phyloP scores from a whole-genome alignment of 2,888 invertebrate genomes.

The Slavum lentiscoides region DNA sequence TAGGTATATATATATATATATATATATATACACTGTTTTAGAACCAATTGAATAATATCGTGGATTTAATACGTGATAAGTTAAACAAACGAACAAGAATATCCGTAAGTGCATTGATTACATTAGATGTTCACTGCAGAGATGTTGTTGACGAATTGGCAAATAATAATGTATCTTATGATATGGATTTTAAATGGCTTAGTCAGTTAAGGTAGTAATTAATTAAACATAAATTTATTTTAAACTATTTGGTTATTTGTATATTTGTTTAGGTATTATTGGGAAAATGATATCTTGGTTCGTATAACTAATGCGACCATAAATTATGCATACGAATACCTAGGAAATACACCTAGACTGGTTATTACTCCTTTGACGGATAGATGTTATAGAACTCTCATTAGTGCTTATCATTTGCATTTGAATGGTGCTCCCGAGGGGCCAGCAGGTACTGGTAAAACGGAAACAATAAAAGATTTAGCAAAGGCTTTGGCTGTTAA shows the following conservation, averaged over 20 bases:
- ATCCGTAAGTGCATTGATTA: conserved; percentile 79
- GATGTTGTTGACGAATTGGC: conserved; percentile 75
- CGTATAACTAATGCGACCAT: conserved; percentile 80
- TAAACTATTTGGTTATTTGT: not conserved
- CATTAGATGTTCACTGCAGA: conserved; percentile 83
- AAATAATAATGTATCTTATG: conserved; percentile 67
- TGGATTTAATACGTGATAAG: conserved; percentile 74
- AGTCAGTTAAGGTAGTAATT: conserved; percentile 68
- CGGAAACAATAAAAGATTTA: conserved; percentile 89
- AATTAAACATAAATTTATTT: not conserved
- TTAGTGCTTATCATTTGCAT: conserved; percentile 81
- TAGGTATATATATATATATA: not conserved
- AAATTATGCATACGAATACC: conserved; percentile 80
- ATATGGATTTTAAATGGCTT: conserved; percentile 82
- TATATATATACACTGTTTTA: conserved; percentile 55
- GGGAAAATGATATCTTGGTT: conserved; percentile 70
- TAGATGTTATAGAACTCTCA: conserved; percentile 80
- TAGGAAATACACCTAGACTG: conserved; percentile 78
- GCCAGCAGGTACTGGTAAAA: conserved; percentile 87
- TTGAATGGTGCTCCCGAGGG: conserved; percentile 84
- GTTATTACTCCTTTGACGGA: conserved; percentile 77
- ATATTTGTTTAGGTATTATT: conserved; percentile 67
- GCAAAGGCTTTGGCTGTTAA: conserved; percentile 90
- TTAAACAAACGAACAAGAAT: conserved; percentile 69
- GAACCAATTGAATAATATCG: conserved; percentile 73